phyloP scores from a whole-genome alignment of 2,797 vertebrate species.

The Tauraco hartlaubi region DNA sequence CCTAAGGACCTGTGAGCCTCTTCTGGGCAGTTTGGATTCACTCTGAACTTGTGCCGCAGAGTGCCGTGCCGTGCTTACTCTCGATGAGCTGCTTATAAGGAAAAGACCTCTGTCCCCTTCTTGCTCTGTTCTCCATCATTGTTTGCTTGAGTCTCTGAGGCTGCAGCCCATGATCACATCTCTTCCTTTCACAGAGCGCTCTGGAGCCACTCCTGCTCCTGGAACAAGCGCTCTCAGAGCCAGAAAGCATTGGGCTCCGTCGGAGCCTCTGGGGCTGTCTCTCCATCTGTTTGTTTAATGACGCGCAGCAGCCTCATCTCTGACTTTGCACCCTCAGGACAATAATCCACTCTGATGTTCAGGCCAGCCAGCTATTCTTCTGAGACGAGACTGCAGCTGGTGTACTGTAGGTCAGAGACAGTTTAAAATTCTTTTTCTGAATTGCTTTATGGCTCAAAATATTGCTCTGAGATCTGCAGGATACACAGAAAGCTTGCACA shows the following conservation, averaged over 20 bases:
- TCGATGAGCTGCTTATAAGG: neutral
- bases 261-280: constrained; percentile 40
- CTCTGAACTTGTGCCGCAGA: neutral
- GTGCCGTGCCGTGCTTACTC: neutral
- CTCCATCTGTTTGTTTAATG: constrained; percentile 67
- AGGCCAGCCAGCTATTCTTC: constrained; percentile 43
- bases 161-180: neutral
- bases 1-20: neutral
- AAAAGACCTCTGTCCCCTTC: neutral
- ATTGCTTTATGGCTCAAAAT: neutral
- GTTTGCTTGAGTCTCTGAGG: neutral
- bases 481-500: neutral
- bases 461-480: neutral
- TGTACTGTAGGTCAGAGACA: neutral
- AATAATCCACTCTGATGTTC: constrained; percentile 37
- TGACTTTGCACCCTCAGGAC: constrained; percentile 25
- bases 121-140: neutral
- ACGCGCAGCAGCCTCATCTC: constrained; percentile 29
- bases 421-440: neutral
- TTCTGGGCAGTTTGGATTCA: neutral
- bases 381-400: neutral
- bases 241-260: neutral
- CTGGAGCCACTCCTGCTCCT: constrained; percentile 6
- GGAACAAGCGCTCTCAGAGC: neutral
- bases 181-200: neutral